A percentile compares a stretch with the other conserved stretches of the same genome.
Evolutionary conservation across 2,113 vertebrate genomes (phyloP).

Genomic region (Atrichornis clamosus): DNA sequence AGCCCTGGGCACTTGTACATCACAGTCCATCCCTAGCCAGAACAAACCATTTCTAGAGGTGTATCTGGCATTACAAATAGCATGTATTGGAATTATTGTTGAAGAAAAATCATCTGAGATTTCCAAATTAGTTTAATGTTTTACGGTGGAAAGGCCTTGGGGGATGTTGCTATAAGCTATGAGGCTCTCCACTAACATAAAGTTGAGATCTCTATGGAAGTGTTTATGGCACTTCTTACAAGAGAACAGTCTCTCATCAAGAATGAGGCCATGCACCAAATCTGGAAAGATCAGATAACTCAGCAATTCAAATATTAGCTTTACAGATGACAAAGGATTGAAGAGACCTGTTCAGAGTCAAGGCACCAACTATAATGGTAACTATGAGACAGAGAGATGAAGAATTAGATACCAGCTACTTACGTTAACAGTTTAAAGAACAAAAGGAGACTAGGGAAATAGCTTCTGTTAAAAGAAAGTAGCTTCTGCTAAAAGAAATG

Average conservation of each 20-base stretch:
- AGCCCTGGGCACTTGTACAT: background rate
- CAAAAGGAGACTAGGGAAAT: background rate
- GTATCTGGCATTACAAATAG: background rate
- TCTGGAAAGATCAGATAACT: background rate
- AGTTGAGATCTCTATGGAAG: background rate
- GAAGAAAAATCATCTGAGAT: background rate
- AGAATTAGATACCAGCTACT: background rate
- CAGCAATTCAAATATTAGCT: background rate
- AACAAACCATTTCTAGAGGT: background rate
- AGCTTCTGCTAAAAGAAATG: background rate
- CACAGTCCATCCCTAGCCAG: background rate
- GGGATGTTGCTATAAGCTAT: background rate
- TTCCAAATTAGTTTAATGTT: background rate
- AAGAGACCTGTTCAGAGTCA: background rate
- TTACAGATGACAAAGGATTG: background rate
- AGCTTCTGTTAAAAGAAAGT: background rate
- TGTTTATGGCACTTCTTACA: background rate
- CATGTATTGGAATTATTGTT: background rate
- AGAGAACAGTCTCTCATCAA: background rate
- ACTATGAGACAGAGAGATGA: background rate
- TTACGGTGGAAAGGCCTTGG: background rate
- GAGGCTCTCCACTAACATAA: background rate
- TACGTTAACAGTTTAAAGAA: background rate
- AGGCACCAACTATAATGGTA: background rate
- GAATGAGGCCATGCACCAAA: background rate